Evolutionary conservation across 2,113 vertebrate genomes (phyloP).

Genomic region (Syrrhaptes paradoxus): DNA sequence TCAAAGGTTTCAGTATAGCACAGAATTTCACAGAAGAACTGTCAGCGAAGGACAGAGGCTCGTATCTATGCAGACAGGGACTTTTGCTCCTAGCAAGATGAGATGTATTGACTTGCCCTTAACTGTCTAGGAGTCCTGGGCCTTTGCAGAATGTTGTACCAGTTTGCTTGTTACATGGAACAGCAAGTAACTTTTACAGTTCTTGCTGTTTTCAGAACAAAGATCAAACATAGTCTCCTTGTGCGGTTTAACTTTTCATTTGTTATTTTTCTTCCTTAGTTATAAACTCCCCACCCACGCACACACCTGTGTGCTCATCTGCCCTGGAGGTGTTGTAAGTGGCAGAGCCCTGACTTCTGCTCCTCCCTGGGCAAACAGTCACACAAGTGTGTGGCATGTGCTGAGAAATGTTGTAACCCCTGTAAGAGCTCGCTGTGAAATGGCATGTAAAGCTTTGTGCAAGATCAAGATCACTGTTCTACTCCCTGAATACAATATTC

Average conservation of each 20-base stretch:
- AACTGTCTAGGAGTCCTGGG: not conserved
- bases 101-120: not conserved
- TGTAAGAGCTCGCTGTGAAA: not conserved
- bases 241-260: slow-evolving; percentile 50
- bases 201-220: slow-evolving; percentile 19
- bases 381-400: not conserved
- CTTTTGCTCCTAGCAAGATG: not conserved
- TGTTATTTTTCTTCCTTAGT: slow-evolving; percentile 29
- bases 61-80: not conserved
- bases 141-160: not conserved
- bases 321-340: not conserved
- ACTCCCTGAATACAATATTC: not conserved
- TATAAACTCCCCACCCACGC: slow-evolving; percentile 19
- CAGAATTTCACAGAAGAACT: not conserved
- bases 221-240: slow-evolving; percentile 42
- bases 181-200: slow-evolving; percentile 19
- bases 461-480: not conserved
- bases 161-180: not conserved
- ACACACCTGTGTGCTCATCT: slow-evolving; percentile 40
- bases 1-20: not conserved
- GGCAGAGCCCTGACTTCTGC: not conserved
- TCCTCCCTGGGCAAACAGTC: not conserved
- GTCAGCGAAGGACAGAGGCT: not conserved
- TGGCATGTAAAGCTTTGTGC: not conserved
- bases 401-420: not conserved